Evolutionary conservation across 2,888 invertebrate species (phyloP).

Genomic region (Sesamia inferens): DNA sequence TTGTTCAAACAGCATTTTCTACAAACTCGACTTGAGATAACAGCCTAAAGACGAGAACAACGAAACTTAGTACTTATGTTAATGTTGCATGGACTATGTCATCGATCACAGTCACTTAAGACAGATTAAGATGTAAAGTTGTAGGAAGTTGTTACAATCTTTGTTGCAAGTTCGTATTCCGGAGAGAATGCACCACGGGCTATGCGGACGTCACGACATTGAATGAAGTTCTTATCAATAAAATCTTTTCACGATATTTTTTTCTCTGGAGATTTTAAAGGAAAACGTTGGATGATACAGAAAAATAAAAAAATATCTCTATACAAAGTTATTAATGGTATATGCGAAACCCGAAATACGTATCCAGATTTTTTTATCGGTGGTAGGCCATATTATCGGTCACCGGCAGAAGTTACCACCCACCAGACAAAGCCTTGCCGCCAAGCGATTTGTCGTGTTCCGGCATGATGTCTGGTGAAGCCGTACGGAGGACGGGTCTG

Average conservation of each 20-base stretch:
- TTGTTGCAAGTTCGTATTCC: conserved; percentile 73
- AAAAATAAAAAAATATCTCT: conserved; percentile 12
- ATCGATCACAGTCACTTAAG: conserved; percentile 80
- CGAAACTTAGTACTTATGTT: conserved; percentile 55
- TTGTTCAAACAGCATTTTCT: conserved; percentile 9
- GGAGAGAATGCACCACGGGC: conserved; percentile 68
- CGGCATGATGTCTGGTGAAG: too few species aligned
- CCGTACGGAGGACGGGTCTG: too few species aligned
- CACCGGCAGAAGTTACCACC: too few species aligned
- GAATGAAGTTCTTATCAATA: conserved; percentile 18
- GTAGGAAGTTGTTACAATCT: conserved; percentile 75
- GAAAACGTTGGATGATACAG: conserved; percentile 25
- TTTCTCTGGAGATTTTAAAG: conserved; percentile 1
- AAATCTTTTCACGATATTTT: conserved; percentile 16
- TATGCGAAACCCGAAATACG: too few species aligned
- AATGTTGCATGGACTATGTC: conserved; percentile 49
- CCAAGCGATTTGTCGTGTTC: too few species aligned
- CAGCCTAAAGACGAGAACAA: conserved; percentile 30
- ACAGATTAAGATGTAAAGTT: conserved; percentile 75
- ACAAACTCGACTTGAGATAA: conserved; percentile 21
- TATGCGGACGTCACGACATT: conserved; percentile 50
- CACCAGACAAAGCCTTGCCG: too few species aligned
- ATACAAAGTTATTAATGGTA: too few species aligned
- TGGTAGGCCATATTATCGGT: too few species aligned
- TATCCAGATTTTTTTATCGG: too few species aligned